These are phyloP conservation scores for Macquaria ambigua DNA, from an alignment of 2,113 vertebrate genomes.

Conservation along the genomic window DNA sequence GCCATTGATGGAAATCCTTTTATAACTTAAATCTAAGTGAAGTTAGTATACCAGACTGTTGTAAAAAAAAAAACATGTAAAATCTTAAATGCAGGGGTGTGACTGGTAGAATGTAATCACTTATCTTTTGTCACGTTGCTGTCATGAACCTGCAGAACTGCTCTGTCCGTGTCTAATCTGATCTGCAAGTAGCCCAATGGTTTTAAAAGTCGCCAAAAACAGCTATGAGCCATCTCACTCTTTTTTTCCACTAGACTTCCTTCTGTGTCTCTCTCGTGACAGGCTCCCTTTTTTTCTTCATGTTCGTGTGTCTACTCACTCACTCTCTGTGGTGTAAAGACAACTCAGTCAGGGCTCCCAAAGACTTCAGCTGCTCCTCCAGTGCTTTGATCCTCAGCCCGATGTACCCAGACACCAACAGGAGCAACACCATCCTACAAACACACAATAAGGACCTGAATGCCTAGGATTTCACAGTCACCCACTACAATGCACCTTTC, in stretches of 20 bases:
- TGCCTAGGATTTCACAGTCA: not conserved
- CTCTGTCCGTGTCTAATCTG: slow-evolving; percentile 12
- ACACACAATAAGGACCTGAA: not conserved
- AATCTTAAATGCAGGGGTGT: not conserved
- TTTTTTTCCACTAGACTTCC: not conserved
- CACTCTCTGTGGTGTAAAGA: slow-evolving; percentile 69
- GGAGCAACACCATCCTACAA: slow-evolving; percentile 83
- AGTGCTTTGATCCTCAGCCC: slow-evolving; percentile 85
- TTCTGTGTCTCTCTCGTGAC: not conserved
- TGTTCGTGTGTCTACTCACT: slow-evolving; percentile 74
- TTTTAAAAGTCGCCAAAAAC: slow-evolving; percentile 44
- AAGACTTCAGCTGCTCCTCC: slow-evolving; percentile 84
- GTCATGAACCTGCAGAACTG: slow-evolving; percentile 42
- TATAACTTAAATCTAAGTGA: not conserved
- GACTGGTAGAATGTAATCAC: slow-evolving; percentile 32
- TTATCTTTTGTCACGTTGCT: slow-evolving; percentile 12
- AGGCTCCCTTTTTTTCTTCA: not conserved
- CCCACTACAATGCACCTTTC: not conserved
- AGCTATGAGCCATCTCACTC: slow-evolving; percentile 36
- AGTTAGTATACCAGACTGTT: not conserved
- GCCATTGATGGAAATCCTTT: not conserved
- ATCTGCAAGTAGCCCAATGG: slow-evolving; percentile 5
- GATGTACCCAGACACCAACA: slow-evolving; percentile 87
- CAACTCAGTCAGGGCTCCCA: slow-evolving; percentile 72
- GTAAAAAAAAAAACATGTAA: not conserved